A percentile compares a stretch with the other conserved stretches of the same genome.
Conservation (phyloP, 2,113 vertebrate species). For the Acanthisitta chloris region DNA sequence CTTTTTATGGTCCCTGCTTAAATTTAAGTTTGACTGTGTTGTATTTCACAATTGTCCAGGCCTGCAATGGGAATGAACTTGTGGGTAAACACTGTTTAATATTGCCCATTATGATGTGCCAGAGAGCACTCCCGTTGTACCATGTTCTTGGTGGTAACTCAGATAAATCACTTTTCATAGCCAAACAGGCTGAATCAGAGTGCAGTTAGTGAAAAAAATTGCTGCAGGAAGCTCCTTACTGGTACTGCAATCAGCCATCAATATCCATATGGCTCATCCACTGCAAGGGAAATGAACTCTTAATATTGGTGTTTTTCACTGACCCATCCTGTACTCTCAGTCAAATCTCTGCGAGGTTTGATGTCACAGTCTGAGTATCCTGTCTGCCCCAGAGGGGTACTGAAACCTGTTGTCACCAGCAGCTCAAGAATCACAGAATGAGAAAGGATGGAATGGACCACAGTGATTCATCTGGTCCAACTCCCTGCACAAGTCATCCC, state of each 20-base stretch:
- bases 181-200: background rate
- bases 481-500: background rate
- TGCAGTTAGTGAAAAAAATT: background rate
- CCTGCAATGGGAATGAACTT: background rate
- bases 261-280: fast-evolving
- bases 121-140: background rate
- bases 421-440: background rate
- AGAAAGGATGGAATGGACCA: background rate
- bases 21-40: background rate
- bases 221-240: background rate
- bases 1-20: background rate
- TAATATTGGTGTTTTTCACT: background rate
- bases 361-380: background rate
- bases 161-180: background rate
- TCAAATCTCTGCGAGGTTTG: background rate
- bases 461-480: background rate
- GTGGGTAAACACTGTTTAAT: background rate
- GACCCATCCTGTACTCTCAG: background rate
- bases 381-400: background rate
- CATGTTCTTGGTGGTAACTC: background rate
- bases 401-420: background rate
- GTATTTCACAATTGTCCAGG: background rate
- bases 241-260: background rate
- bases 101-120: background rate
- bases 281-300: background rate